A percentile compares a stretch with the other conserved stretches of the same genome.
Conservation (phyloP, 2,113 vertebrate species). For the Cyanoramphus novaezelandiae region DNA sequence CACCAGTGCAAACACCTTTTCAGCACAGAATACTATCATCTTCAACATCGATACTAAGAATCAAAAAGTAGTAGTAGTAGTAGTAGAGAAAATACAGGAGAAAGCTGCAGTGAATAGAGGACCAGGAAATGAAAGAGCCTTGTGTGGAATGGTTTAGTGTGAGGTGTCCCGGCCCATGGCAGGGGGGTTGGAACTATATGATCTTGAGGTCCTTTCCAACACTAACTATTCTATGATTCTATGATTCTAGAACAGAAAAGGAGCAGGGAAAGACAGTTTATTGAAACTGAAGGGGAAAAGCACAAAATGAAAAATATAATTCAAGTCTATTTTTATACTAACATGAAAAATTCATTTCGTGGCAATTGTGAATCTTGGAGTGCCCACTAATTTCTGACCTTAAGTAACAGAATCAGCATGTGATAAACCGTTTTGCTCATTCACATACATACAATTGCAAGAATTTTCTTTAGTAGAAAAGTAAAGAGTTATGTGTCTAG, state of each 20-base stretch:
- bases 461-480: not conserved
- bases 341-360: not conserved
- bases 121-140: not conserved
- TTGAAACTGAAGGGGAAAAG: not conserved
- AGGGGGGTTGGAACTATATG: too few species aligned
- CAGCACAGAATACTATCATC: not conserved
- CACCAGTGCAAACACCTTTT: not conserved
- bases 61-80: not conserved
- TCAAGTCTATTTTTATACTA: not conserved
- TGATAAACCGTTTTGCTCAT: not conserved
- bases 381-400: not conserved
- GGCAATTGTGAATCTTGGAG: not conserved
- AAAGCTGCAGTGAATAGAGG: not conserved
- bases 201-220: too few species aligned
- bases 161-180: too few species aligned
- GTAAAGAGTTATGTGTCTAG: not conserved
- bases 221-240: too few species aligned
- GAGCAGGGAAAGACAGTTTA: not conserved
- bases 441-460: not conserved
- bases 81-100: not conserved
- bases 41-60: not conserved
- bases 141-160: too few species aligned
- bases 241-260: not conserved
- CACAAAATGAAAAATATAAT: not conserved
- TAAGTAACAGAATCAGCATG: not conserved